Evolutionary conservation across 1,140 invertebrate species (phyloP).

Genomic region (Drosophila lini): DNA sequence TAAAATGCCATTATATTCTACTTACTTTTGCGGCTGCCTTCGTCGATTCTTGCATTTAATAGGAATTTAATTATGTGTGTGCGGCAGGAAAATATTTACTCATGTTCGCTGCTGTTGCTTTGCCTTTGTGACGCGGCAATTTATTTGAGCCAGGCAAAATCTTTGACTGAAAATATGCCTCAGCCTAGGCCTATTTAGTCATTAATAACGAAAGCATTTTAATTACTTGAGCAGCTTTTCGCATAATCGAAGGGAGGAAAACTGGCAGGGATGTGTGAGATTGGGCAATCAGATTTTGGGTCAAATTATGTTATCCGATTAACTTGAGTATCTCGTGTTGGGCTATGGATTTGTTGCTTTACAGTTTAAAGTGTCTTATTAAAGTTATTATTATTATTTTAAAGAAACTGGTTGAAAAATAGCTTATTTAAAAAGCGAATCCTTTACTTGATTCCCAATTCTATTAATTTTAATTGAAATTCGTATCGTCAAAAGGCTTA

Average conservation of each 20-base stretch:
- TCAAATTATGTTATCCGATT: slow-evolving; percentile 2
- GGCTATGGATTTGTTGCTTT: background rate
- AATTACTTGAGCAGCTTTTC: slow-evolving; percentile 33
- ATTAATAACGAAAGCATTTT: slow-evolving; percentile 35
- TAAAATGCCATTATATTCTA: slow-evolving; percentile 45
- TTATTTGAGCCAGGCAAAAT: slow-evolving; percentile 12
- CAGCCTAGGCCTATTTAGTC: slow-evolving; percentile 3
- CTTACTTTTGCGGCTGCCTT: slow-evolving; percentile 39
- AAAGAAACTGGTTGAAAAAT: background rate
- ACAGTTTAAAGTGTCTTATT: background rate
- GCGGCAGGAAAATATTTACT: slow-evolving; percentile 18
- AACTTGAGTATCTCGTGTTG: background rate
- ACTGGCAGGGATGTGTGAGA: background rate
- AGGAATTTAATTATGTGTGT: slow-evolving; percentile 53
- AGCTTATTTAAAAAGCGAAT: no score
- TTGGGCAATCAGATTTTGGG: background rate
- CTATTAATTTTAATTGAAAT: background rate
- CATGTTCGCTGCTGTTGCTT: background rate
- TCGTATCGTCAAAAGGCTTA: background rate
- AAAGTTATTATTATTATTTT: background rate
- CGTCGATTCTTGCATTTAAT: slow-evolving; percentile 38
- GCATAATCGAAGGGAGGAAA: background rate
- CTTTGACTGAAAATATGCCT: slow-evolving; percentile 19
- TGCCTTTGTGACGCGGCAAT: slow-evolving; percentile 22
- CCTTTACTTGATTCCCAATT: background rate